Conservation (phyloP, 2,888 invertebrate genomes). For the Camponotus fellah region DNA sequence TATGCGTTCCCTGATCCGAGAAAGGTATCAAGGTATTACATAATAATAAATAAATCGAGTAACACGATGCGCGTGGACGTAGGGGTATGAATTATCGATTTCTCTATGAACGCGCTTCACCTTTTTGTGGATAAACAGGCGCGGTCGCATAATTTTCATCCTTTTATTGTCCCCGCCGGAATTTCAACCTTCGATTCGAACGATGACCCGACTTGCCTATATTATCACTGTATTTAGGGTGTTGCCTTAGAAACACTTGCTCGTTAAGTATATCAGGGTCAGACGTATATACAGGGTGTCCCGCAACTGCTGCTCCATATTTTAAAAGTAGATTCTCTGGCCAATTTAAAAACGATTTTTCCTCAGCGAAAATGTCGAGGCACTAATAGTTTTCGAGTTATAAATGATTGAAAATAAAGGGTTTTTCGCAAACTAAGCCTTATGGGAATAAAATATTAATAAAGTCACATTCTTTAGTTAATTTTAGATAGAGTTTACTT, state of each 20-base stretch:
- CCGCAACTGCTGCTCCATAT: too few species aligned
- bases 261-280: conserved; percentile 17
- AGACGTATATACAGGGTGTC: too few species aligned
- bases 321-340: too few species aligned
- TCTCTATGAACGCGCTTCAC: conserved; percentile 17
- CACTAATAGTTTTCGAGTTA: too few species aligned
- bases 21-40: background rate
- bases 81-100: conserved; percentile 21
- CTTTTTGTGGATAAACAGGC: conserved; percentile 44
- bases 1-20: background rate
- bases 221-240: conserved; percentile 41
- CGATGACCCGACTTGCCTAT: conserved; percentile 27
- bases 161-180: conserved; percentile 26
- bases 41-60: conserved; percentile 1
- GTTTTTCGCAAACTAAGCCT: too few species aligned
- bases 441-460: too few species aligned
- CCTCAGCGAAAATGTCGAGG: too few species aligned
- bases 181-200: conserved; percentile 27
- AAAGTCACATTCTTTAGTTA: too few species aligned
- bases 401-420: too few species aligned
- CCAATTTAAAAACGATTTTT: too few species aligned
- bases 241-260: conserved; percentile 50
- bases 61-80: background rate
- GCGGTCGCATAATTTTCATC: conserved; percentile 46
- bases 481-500: too few species aligned